Evolutionary conservation across 2,888 invertebrate genomes (phyloP).

Genomic region (Deroplatys truncata): DNA sequence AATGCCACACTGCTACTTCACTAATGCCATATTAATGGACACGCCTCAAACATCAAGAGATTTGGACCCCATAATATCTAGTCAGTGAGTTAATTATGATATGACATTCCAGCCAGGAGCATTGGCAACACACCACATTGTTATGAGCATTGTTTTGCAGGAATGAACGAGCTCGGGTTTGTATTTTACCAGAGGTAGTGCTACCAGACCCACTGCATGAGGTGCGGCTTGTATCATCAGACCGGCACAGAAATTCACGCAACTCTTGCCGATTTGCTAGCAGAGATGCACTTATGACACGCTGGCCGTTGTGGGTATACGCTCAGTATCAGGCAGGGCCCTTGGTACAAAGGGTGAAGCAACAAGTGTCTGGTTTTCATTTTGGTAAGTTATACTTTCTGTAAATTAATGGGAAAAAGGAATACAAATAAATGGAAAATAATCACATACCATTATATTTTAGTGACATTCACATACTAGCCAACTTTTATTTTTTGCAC

Average conservation of each 20-base stretch:
- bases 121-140: no score
- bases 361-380: conserved; percentile 39
- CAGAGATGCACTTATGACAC: conserved; percentile 51
- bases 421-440: not conserved
- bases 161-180: conserved; percentile 56
- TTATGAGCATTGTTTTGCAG: conserved; percentile 36
- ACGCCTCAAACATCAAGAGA: no score
- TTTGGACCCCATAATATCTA: no score
- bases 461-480: no score
- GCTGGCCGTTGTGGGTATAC: conserved; percentile 65
- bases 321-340: conserved; percentile 56
- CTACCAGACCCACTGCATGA: conserved; percentile 54
- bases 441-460: not conserved
- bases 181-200: conserved; percentile 63
- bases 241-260: conserved; percentile 35
- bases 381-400: conserved; percentile 35
- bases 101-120: no score
- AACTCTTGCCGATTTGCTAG: conserved; percentile 40
- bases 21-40: no score
- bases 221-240: conserved; percentile 40
- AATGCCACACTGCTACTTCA: no score
- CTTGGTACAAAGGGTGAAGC: conserved; percentile 44
- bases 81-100: no score
- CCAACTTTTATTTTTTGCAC: no score
- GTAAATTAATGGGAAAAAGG: not conserved